Conservation (phyloP, 2,113 vertebrate genomes). For the Nothocercus julius region DNA sequence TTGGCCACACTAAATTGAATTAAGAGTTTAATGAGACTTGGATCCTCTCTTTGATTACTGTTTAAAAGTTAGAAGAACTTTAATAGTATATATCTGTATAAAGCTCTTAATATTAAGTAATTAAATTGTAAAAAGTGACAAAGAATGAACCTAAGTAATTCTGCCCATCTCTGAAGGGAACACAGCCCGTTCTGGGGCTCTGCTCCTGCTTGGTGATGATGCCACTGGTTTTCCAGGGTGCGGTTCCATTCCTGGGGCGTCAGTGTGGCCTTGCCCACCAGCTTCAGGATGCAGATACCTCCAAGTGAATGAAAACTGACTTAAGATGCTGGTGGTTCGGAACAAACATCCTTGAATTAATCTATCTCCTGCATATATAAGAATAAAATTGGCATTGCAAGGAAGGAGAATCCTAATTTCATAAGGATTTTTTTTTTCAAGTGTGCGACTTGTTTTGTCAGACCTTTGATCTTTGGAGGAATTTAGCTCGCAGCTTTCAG, state of each 20-base stretch:
- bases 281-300: not conserved
- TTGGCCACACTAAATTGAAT: not conserved
- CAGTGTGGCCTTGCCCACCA: accelerated
- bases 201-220: accelerated
- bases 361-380: not conserved
- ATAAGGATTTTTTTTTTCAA: not conserved
- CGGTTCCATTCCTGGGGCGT: accelerated
- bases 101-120: not conserved
- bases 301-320: accelerated
- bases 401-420: not conserved
- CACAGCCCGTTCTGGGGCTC: not conserved
- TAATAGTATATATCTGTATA: accelerated
- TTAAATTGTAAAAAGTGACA: not conserved
- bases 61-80: not conserved
- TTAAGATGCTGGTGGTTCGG: not conserved
- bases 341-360: not conserved
- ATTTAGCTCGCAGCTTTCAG: accelerated
- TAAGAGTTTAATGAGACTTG: not conserved
- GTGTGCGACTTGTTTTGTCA: not conserved
- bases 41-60: not conserved
- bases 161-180: not conserved
- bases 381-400: too few relatives aligned
- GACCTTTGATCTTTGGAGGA: not conserved
- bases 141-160: not conserved
- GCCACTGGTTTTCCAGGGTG: not conserved